Evolutionary conservation across 2,888 invertebrate genomes (phyloP).

Genomic region (Tinea pellionella): DNA sequence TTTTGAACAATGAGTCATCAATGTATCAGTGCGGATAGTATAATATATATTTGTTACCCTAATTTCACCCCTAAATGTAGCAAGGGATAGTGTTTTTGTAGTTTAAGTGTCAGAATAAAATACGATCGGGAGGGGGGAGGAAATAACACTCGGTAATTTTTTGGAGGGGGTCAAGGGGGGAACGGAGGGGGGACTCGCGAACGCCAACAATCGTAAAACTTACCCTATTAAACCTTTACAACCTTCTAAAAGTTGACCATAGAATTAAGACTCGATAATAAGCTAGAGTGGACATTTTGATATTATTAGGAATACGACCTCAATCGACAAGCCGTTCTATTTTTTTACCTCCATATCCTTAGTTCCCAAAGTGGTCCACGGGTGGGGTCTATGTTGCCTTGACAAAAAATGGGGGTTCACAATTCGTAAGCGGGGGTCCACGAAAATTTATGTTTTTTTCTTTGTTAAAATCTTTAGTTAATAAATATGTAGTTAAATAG

Average conservation of each 20-base stretch:
- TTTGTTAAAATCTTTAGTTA: no score
- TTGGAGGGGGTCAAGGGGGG: not conserved
- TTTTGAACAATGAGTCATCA: no score
- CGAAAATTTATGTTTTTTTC: no score
- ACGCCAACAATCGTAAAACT: slow-evolving; percentile 41
- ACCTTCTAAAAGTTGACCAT: slow-evolving; percentile 28
- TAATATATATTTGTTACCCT: not conserved
- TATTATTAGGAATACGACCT: no score
- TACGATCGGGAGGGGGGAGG: not conserved
- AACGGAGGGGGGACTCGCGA: not conserved
- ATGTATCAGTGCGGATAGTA: no score
- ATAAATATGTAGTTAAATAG: no score
- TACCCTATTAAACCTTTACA: slow-evolving; percentile 63
- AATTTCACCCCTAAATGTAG: not conserved
- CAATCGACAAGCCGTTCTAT: no score
- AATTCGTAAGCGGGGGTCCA: no score
- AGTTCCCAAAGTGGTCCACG: no score
- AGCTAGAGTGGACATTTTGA: not conserved
- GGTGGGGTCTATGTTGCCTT: no score
- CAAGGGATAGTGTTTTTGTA: slow-evolving; percentile 5
- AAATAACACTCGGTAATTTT: not conserved
- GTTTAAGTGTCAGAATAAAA: slow-evolving; percentile 12
- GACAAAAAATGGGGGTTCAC: no score
- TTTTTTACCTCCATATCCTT: no score
- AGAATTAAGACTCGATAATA: not conserved